phyloP scores from a whole-genome alignment of 2,797 vertebrate genomes.

The Gambusia yucatana region DNA sequence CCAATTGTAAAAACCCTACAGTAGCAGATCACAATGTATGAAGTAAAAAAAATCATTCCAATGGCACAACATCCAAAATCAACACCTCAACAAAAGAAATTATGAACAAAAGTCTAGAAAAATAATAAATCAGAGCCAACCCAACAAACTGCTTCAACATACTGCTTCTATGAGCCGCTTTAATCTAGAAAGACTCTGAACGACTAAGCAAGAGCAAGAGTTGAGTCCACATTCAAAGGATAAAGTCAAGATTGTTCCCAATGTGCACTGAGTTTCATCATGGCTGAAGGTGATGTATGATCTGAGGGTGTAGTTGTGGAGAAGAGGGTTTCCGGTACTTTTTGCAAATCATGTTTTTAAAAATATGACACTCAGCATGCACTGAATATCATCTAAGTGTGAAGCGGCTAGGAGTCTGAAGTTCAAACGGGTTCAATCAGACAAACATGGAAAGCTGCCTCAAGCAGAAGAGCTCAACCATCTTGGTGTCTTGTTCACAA shows the following conservation, averaged over 20 bases:
- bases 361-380: not conserved
- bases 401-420: not conserved
- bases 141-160: not conserved
- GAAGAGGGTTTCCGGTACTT: not conserved
- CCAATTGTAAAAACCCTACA: not conserved
- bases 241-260: not conserved
- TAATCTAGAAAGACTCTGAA: not conserved
- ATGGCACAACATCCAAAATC: not conserved
- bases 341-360: not conserved
- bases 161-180: not conserved
- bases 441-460: not conserved
- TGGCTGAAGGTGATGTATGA: not conserved
- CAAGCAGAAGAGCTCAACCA: not conserved
- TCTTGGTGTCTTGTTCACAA: not conserved
- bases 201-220: not conserved
- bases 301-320: not conserved
- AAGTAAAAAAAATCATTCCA: not conserved
- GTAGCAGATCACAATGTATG: not conserved
- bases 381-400: not conserved
- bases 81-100: not conserved
- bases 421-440: not conserved
- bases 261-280: not conserved
- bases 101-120: not conserved
- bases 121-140: not conserved
- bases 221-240: not conserved